phyloP scores from a whole-genome alignment of 2,888 invertebrate genomes.

The Podabrus alpinus region DNA sequence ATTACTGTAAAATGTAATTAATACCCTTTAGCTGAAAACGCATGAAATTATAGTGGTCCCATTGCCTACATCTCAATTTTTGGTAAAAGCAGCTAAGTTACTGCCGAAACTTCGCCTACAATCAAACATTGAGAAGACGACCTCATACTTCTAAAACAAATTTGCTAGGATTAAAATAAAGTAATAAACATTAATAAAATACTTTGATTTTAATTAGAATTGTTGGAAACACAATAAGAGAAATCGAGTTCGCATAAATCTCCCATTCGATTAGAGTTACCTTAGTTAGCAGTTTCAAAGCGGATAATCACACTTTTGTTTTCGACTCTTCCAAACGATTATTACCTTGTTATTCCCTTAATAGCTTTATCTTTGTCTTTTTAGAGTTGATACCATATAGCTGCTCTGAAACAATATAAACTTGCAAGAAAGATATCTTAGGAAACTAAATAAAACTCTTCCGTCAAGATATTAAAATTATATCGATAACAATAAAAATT shows the following conservation, averaged over 20 bases:
- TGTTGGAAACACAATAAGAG: slow-evolving; percentile 33
- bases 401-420: neutral
- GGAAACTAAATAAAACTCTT: neutral
- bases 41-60: too few species aligned
- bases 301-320: slow-evolving; percentile 70
- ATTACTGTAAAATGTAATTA: too few species aligned
- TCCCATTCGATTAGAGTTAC: slow-evolving; percentile 46
- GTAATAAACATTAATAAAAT: neutral
- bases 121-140: neutral
- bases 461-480: neutral
- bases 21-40: too few species aligned
- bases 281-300: slow-evolving; percentile 50
- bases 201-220: slow-evolving; percentile 30
- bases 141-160: neutral
- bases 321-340: slow-evolving; percentile 70
- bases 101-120: neutral
- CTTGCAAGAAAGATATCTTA: neutral
- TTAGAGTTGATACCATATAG: slow-evolving; percentile 7
- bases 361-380: slow-evolving; percentile 45
- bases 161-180: neutral
- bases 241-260: slow-evolving; percentile 48
- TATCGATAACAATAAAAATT: neutral
- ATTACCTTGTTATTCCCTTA: slow-evolving; percentile 66
- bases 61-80: too few species aligned
- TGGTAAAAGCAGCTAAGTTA: too few species aligned